Evolutionary conservation across 2,797 vertebrate species (phyloP).

Genomic region (Lepidocolaptes lacrymiger): DNA sequence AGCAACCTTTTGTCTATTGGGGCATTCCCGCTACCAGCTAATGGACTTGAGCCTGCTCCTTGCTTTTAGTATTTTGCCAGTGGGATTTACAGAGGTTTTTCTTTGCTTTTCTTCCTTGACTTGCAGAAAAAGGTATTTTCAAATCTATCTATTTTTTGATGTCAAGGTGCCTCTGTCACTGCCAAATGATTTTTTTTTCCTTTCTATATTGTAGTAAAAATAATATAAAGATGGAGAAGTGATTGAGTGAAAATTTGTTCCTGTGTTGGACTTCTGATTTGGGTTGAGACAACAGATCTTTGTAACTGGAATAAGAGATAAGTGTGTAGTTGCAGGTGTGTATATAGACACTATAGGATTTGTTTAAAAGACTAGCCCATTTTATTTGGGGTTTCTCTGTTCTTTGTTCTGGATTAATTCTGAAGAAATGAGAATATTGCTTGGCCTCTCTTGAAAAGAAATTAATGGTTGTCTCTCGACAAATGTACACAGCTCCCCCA

Average conservation of each 20-base stretch:
- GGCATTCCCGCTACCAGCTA: neutral
- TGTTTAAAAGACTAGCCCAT: neutral
- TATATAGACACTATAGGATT: neutral
- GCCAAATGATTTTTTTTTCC: neutral
- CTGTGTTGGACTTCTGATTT: neutral
- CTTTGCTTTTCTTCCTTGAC: neutral
- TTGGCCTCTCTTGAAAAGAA: neutral
- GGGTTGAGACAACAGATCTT: neutral
- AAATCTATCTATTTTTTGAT: neutral
- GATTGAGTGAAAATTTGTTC: constrained; percentile 18
- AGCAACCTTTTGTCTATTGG: neutral
- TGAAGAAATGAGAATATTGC: neutral
- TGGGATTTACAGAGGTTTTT: neutral
- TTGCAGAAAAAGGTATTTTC: constrained; percentile 1
- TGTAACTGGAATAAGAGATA: neutral
- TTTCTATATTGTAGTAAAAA: neutral
- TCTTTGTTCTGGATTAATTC: neutral
- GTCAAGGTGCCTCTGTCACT: neutral
- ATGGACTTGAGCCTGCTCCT: neutral
- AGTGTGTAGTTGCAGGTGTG: neutral
- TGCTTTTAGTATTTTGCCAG: constrained; percentile 48
- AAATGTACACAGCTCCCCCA: neutral
- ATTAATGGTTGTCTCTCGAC: neutral
- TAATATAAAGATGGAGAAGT: neutral
- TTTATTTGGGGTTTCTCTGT: neutral